Evolutionary conservation across 2,113 vertebrate genomes (phyloP).

Genomic region (Ciconia maguari): DNA sequence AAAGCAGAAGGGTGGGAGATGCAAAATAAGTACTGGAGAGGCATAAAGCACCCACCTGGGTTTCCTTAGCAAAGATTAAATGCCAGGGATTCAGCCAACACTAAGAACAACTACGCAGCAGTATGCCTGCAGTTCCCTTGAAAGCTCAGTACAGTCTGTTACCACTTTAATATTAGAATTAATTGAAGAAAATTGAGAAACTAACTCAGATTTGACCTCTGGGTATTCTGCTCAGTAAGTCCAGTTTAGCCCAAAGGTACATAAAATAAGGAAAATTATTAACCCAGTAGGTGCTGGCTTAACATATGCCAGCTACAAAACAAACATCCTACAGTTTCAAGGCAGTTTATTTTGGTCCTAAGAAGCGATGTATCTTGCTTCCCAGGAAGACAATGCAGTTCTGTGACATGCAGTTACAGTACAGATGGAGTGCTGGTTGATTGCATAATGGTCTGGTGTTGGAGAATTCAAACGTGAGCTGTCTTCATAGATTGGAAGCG

Average conservation of each 20-base stretch:
- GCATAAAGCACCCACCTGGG: neutral
- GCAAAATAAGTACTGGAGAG: neutral
- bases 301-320: neutral
- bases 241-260: neutral
- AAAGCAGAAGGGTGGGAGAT: constrained; percentile 10
- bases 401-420: constrained; percentile 19
- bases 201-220: neutral
- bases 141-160: neutral
- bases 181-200: constrained; percentile 34
- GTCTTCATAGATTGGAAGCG: constrained; percentile 35
- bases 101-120: neutral
- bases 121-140: neutral
- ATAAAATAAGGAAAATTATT: constrained; percentile 4
- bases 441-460: constrained; percentile 41
- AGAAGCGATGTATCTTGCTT: neutral
- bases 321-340: neutral
- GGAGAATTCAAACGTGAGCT: constrained; percentile 44
- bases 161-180: constrained; percentile 12
- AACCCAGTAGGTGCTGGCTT: neutral
- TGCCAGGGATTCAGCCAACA: neutral
- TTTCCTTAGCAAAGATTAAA: constrained; percentile 25
- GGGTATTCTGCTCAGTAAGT: neutral
- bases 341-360: constrained; percentile 44
- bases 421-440: constrained; percentile 31
- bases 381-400: constrained; percentile 25